phyloP scores from a whole-genome alignment of 37 sponge, comb jelly and placozoan genomes.

The Chondrilla cf. caribensis region DNA sequence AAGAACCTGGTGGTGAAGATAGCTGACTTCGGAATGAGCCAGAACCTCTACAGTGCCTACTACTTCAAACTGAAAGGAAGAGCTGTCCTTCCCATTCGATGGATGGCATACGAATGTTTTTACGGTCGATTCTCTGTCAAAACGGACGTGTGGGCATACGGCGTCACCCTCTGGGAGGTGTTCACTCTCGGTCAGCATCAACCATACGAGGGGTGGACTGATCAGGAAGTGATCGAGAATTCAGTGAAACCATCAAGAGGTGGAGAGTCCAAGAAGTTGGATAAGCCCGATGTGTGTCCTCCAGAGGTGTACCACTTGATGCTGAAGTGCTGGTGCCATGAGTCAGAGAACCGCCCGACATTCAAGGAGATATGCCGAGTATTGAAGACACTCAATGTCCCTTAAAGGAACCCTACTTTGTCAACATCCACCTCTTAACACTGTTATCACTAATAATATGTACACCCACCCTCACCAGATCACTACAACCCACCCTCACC shows the following conservation, averaged over 20 bases:
- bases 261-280: slow-evolving; percentile 10
- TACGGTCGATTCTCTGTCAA: slow-evolving; percentile 86
- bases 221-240: slow-evolving; percentile 80
- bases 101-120: slow-evolving; percentile 90
- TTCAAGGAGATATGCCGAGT: slow-evolving; percentile 23
- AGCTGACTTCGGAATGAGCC: slow-evolving; percentile 75
- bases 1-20: slow-evolving; percentile 46
- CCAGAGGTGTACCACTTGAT: slow-evolving; percentile 49
- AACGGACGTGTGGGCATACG: slow-evolving; percentile 83
- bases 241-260: slow-evolving; percentile 39
- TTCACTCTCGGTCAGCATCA: slow-evolving; percentile 57
- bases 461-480: too few species aligned
- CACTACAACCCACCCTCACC: too few species aligned
- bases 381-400: background rate
- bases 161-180: slow-evolving; percentile 84
- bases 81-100: slow-evolving; percentile 69
- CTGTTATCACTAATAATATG: too few species aligned
- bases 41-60: slow-evolving; percentile 69
- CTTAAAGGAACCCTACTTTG: too few species aligned
- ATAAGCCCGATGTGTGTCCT: slow-evolving; percentile 50
- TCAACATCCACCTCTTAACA: too few species aligned
- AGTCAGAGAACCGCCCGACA: slow-evolving; percentile 30
- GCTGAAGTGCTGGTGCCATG: slow-evolving; percentile 67
- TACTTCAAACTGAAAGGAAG: slow-evolving; percentile 72
- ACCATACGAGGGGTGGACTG: slow-evolving; percentile 65